Evolutionary conservation across 2,888 invertebrate genomes (phyloP).

Genomic region (Caenorhabditis angaria): DNA sequence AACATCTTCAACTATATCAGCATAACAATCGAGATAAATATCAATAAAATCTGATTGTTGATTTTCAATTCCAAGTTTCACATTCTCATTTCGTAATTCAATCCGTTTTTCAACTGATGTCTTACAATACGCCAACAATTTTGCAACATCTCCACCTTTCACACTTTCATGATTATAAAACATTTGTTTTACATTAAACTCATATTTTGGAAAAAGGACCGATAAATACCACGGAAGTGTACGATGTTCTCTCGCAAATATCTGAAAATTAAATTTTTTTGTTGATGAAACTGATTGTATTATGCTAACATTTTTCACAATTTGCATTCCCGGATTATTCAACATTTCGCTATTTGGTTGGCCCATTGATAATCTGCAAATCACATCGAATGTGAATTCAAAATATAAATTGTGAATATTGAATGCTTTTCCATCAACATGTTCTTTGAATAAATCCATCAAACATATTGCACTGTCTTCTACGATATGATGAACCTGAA

Average conservation of each 20-base stretch:
- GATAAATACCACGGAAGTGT: constrained; percentile 31
- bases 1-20: constrained; percentile 29
- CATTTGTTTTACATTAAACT: constrained; percentile 11
- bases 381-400: constrained; percentile 55
- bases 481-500: constrained; percentile 40
- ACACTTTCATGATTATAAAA: constrained; percentile 34
- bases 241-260: constrained; percentile 21
- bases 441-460: constrained; percentile 29
- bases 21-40: constrained; percentile 61
- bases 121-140: constrained; percentile 14
- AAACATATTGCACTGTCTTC: constrained; percentile 46
- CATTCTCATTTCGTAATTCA: constrained; percentile 19
- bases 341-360: constrained; percentile 45
- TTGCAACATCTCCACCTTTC: constrained; percentile 31
- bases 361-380: constrained; percentile 54
- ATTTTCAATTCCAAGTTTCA: constrained; percentile 31
- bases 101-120: constrained; percentile 10
- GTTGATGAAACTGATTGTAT: neutral
- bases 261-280: constrained; percentile 18
- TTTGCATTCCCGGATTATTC: constrained; percentile 26
- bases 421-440: constrained; percentile 34
- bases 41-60: constrained; percentile 65
- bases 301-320: constrained; percentile 17
- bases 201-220: constrained; percentile 20
- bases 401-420: constrained; percentile 38